These are phyloP conservation scores for Atta texana DNA, from an alignment of 1,140 invertebrate species.

Conservation along the genomic window DNA sequence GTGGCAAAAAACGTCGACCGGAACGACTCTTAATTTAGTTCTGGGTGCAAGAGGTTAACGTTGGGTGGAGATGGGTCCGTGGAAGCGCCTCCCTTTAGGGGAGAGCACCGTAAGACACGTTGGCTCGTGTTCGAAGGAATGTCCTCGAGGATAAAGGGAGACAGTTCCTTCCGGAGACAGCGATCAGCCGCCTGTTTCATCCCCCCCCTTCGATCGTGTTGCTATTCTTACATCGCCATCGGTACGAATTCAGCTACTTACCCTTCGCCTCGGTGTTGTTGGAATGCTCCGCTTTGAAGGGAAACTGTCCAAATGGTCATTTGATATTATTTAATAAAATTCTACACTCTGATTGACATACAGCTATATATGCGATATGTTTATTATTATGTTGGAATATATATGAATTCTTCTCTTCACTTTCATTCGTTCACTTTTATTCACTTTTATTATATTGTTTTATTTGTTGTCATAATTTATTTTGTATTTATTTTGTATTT, in stretches of 20 bases:
- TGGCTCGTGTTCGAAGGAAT: constrained; percentile 77
- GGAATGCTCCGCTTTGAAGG: background rate
- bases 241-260: constrained; percentile 57
- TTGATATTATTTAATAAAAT: constrained; percentile 41
- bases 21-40: constrained; percentile 79
- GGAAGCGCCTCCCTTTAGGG: constrained; percentile 61
- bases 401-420: background rate
- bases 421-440: too few species aligned
- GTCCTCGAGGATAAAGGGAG: constrained; percentile 75
- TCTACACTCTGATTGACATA: background rate
- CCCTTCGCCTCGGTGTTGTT: constrained; percentile 7
- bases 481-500: background rate
- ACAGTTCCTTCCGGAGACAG: constrained; percentile 79
- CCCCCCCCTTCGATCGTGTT: constrained; percentile 34
- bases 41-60: constrained; percentile 75
- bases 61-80: constrained; percentile 63
- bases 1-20: constrained; percentile 68
- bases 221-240: constrained; percentile 46
- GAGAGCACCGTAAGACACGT: constrained; percentile 71
- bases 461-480: background rate
- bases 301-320: background rate
- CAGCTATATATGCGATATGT: background rate
- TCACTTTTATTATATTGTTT: background rate
- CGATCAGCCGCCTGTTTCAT: constrained; percentile 75
- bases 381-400: background rate